Evolutionary conservation across 2,888 invertebrate species (phyloP).

Genomic region (Eilema caniola): DNA sequence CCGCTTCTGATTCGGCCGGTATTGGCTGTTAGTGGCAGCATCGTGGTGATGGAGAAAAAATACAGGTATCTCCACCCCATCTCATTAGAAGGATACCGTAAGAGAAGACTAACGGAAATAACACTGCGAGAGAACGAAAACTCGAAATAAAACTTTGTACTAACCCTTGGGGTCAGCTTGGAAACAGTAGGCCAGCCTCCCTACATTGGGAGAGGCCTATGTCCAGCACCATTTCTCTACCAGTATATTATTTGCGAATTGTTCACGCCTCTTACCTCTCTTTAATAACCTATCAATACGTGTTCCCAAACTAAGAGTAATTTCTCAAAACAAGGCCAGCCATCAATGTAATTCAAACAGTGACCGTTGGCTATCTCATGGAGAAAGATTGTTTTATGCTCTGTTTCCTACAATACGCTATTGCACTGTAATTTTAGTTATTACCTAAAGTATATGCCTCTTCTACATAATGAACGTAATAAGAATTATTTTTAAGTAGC

Average conservation of each 20-base stretch:
- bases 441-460: slow-evolving; percentile 10
- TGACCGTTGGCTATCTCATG: not conserved
- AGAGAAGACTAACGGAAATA: no score
- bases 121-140: no score
- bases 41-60: no score
- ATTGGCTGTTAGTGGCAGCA: no score
- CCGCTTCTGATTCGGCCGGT: no score
- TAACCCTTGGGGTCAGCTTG: no score
- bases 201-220: no score
- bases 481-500: not conserved
- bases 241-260: not conserved
- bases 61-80: no score
- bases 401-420: slow-evolving; percentile 11
- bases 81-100: no score
- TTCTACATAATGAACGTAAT: not conserved
- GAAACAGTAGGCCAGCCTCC: no score
- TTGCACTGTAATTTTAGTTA: slow-evolving; percentile 4
- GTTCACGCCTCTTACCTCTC: not conserved
- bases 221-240: not conserved
- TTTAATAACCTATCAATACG: not conserved
- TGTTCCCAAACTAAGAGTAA: not conserved
- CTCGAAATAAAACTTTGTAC: no score
- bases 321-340: not conserved
- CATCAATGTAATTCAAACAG: slow-evolving; percentile 11
- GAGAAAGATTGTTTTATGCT: slow-evolving; percentile 18